Evolutionary conservation across 1,140 invertebrate species (phyloP), one percentile per base, ranked within the genome.

Genomic region (Eurosta solidaginis): DNA sequence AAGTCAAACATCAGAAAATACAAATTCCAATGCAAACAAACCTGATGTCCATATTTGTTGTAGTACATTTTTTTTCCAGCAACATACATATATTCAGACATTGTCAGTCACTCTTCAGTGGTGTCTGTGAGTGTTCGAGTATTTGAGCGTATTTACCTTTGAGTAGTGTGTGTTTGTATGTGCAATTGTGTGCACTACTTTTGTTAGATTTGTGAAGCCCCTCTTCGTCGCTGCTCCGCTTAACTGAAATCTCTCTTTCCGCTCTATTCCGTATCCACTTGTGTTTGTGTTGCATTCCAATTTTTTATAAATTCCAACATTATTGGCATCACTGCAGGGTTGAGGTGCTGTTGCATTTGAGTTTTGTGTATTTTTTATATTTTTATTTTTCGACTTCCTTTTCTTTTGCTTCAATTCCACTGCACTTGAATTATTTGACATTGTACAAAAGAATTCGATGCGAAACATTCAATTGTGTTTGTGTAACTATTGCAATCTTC

Each of bases 21-120:
- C 59, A 68, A 68, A 68, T 68, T 68, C 59, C 59, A 68, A 68
- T 68, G 59, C 59, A 68, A 68, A 68, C 59, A 68, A 68, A 68
- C 33, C 59, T 68, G 59, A 68, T 68, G 59, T 68, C 36, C 59
- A 9, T 33, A 40, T 36, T 20, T 42, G 59, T 14, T 40, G n/a
- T 20, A 1, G 33, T 9, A 68, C 59, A 20, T 6, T 12, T 29
- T 33, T 33, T 17, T 54, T 25, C 9, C 22, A 25, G 25, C 50
- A 54, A 22, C 7, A 33, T 63, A 7, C 6, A 29, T 14, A n/a
- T 36, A 63, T 25, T 22, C 17, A n/a, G n/a, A n/a, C n/a, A n/a
- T n/a, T n/a, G n/a, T n/a, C n/a, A n/a, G n/a, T n/a, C n/a, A n/a
- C n/a, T n/a, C n/a, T n/a, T n/a, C n/a, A n/a, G n/a, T n/a, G n/a